phyloP scores from a whole-genome alignment of 2,113 vertebrate species.

The Illadopsis cleaveri region DNA sequence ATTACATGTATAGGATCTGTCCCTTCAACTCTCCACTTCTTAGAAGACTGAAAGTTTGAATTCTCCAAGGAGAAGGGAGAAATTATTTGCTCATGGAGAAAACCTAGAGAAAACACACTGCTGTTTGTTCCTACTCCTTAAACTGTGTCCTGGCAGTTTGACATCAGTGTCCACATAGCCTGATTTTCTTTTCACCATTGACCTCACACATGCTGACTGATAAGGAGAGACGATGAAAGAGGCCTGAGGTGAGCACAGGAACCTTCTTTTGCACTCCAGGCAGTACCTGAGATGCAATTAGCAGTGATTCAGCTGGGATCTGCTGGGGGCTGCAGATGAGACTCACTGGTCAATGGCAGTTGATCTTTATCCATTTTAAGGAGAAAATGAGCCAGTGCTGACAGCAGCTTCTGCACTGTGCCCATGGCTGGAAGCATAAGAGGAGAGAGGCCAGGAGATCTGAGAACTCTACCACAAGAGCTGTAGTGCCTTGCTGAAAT shows the following conservation, averaged over 20 bases:
- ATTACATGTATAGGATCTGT: background rate
- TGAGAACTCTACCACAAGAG: background rate
- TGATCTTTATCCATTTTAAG: background rate
- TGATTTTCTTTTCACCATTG: background rate
- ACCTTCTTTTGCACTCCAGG: background rate
- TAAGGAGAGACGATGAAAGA: background rate
- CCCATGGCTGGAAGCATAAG: background rate
- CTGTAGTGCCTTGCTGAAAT: background rate
- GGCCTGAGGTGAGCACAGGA: background rate
- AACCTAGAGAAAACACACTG: background rate
- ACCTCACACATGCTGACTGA: background rate
- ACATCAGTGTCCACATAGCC: fast-evolving
- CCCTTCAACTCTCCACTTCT: background rate
- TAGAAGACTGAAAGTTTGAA: background rate
- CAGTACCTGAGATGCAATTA: background rate
- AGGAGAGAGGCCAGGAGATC: background rate
- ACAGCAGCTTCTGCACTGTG: background rate
- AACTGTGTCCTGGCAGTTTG: background rate
- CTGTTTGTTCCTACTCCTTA: background rate
- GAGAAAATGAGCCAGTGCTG: background rate
- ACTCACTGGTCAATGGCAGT: fast-evolving
- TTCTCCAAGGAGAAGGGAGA: background rate
- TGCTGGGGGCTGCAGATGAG: background rate
- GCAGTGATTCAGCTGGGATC: background rate
- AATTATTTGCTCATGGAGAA: background rate